phyloP scores from a whole-genome alignment of 2,888 invertebrate species.

The Papilio elwesi region DNA sequence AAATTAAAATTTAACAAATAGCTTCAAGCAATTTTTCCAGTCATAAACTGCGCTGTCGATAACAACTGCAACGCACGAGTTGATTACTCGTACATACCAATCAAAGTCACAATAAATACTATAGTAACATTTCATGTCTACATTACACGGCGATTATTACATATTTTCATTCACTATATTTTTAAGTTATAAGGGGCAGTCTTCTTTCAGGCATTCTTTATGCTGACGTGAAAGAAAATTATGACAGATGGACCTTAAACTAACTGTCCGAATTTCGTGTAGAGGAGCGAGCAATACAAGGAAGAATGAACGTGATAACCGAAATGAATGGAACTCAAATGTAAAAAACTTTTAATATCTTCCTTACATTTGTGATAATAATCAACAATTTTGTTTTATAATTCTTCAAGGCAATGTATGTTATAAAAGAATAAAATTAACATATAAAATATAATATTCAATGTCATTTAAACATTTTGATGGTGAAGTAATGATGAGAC shows the following conservation, averaged over 20 bases:
- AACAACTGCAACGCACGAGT: not conserved
- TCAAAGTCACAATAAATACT: not conserved
- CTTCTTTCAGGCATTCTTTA: too few species aligned
- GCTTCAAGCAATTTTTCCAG: slow-evolving; percentile 1
- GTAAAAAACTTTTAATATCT: not conserved
- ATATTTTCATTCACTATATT: too few species aligned
- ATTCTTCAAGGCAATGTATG: not conserved
- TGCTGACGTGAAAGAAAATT: too few species aligned
- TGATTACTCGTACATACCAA: not conserved
- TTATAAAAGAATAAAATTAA: not conserved
- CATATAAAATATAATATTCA: not conserved
- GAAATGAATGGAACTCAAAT: not conserved
- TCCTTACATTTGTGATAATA: not conserved
- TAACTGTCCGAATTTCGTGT: not conserved
- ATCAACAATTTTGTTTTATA: not conserved
- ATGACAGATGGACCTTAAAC: too few species aligned
- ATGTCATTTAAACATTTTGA: not conserved
- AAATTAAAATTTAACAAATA: not conserved
- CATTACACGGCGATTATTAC: too few species aligned
- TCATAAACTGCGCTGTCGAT: slow-evolving; percentile 1
- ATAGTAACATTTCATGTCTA: too few species aligned
- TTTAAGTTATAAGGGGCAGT: too few species aligned
- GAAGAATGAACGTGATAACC: not conserved
- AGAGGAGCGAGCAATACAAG: not conserved
- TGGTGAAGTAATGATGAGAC: not conserved